Percentiles rank a stretch among this genome's conserved stretches.
Evolutionary conservation across 2,797 vertebrate species (phyloP).

Genomic region (Eulemur coronatus): DNA sequence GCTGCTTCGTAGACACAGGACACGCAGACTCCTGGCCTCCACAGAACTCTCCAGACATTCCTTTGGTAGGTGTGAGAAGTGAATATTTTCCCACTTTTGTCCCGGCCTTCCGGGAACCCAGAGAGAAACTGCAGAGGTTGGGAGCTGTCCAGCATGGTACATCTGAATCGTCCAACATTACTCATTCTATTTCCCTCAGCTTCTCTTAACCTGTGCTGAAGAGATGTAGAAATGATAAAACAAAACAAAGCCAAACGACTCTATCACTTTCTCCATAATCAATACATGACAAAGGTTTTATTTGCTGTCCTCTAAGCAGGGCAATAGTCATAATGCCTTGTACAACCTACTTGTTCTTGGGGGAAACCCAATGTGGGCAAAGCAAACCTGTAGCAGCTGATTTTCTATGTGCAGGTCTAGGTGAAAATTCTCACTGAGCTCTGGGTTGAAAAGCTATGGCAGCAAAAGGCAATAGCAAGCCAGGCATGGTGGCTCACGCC

Average conservation of each 20-base stretch:
- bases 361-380: background rate
- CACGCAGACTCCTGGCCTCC: background rate
- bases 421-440: background rate
- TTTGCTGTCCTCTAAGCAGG: background rate
- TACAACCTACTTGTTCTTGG: background rate
- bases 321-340: background rate
- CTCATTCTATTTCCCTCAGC: background rate
- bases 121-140: background rate
- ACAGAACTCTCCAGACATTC: slow-evolving; percentile 26
- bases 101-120: slow-evolving; percentile 18
- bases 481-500: too few relatives aligned
- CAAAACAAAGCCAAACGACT: background rate
- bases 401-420: background rate
- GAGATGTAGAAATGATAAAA: background rate
- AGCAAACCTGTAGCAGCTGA: background rate
- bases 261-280: background rate
- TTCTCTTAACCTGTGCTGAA: background rate
- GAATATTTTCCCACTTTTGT: slow-evolving; percentile 19
- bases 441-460: background rate
- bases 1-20: background rate
- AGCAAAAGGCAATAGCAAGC: background rate
- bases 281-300: background rate
- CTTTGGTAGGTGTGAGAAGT: slow-evolving; percentile 34
- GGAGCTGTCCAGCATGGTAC: slow-evolving; percentile 39
- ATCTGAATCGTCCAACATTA: slow-evolving; percentile 44